A percentile compares a stretch with the other conserved stretches of the same genome.
Conservation (phyloP, 2,888 invertebrate species). For the Machimus rusticus region DNA sequence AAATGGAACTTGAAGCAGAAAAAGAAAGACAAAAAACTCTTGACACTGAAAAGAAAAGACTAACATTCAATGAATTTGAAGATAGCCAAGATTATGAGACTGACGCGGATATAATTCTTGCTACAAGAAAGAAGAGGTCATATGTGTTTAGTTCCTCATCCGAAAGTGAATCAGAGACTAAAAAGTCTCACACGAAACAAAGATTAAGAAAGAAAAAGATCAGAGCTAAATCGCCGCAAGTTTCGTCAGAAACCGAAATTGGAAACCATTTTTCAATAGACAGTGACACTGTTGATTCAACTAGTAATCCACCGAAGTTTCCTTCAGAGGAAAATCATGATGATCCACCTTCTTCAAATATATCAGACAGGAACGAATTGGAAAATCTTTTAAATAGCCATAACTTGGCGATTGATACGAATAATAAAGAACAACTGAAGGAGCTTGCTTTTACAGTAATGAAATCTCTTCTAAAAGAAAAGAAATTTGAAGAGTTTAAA, state of each 20-base stretch:
- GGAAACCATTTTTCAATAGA: background rate
- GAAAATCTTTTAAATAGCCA: background rate
- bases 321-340: background rate
- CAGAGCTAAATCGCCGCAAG: background rate
- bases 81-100: background rate
- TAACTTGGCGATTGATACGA: background rate
- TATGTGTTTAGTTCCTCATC: background rate
- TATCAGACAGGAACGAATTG: background rate
- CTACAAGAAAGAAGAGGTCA: background rate
- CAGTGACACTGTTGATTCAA: background rate
- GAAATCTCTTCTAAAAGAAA: background rate
- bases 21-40: background rate
- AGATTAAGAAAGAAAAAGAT: background rate
- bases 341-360: background rate
- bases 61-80: background rate
- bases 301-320: background rate
- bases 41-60: background rate
- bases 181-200: background rate
- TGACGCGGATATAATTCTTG: background rate
- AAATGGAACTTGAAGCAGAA: background rate
- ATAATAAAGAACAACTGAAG: background rate
- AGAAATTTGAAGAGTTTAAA: background rate
- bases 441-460: background rate
- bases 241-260: background rate
- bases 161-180: background rate